These are phyloP conservation scores for Brachionus rubens DNA, from an alignment of 1,140 invertebrate genomes.

Conservation along the genomic window DNA sequence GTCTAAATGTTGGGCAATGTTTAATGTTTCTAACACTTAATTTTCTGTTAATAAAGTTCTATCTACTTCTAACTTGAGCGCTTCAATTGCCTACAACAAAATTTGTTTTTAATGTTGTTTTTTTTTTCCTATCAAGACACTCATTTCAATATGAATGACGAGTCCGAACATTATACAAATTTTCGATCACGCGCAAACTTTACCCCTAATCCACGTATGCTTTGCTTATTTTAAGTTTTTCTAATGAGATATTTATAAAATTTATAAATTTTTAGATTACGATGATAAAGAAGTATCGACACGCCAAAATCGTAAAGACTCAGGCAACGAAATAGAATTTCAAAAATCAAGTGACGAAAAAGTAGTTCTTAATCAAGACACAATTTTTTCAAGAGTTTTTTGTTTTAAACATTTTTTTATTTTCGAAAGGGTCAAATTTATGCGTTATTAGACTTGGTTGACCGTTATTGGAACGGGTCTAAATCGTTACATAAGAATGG, in stretches of 20 bases:
- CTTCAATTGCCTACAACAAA: too few relatives aligned
- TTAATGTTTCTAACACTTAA: neutral
- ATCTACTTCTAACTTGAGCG: too few relatives aligned
- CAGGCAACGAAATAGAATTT: neutral
- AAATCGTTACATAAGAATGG: conserved; percentile 58
- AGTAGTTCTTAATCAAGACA: neutral
- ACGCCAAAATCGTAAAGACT: too few relatives aligned
- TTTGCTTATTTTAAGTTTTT: neutral
- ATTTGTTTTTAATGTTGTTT: too few relatives aligned
- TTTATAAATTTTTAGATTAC: neutral
- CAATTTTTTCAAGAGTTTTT: neutral
- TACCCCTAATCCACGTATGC: conserved; percentile 31
- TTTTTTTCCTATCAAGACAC: conserved; percentile 15
- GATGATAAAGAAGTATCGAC: neutral
- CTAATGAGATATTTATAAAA: neutral
- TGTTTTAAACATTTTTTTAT: neutral
- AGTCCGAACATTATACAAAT: conserved; percentile 27
- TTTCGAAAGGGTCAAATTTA: conserved; percentile 27
- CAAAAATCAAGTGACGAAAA: neutral
- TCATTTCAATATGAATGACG: conserved; percentile 24
- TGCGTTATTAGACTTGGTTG: conserved; percentile 53
- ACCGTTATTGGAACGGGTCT: conserved; percentile 60
- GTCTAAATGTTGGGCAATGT: neutral
- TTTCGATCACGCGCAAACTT: conserved; percentile 21
- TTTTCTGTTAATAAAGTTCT: neutral